Percentiles rank a stretch among this genome's conserved stretches.
phyloP scores from a whole-genome alignment of 1,140 invertebrate species.

The Nebria ingens region DNA sequence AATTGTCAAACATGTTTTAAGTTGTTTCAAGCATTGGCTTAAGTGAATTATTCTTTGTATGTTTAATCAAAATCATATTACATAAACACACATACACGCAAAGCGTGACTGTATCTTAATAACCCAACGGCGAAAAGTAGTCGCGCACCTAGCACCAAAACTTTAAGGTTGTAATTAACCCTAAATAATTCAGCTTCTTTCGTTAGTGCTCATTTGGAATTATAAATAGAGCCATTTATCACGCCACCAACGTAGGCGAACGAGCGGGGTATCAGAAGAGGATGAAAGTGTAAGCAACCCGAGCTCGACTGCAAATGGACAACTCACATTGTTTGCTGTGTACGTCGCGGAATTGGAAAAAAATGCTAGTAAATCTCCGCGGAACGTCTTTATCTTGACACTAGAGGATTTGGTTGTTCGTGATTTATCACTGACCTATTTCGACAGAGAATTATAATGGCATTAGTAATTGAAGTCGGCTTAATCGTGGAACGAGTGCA shows the following conservation, averaged over 20 bases:
- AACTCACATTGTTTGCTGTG: constrained; percentile 2
- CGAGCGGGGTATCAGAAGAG: no score
- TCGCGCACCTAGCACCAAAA: not conserved
- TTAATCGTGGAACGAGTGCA: no score
- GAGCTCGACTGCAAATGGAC: no score
- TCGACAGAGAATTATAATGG: constrained; percentile 11
- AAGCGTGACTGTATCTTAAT: not conserved
- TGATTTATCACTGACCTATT: constrained; percentile 12
- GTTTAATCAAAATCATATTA: no score
- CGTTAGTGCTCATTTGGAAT: constrained; percentile 4
- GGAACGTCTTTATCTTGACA: constrained; percentile 11
- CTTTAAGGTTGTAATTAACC: constrained; percentile 2
- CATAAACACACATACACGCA: not conserved
- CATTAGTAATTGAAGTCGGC: constrained; percentile 7
- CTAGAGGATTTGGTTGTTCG: constrained; percentile 1
- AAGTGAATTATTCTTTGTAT: no score
- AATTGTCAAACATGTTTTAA: no score
- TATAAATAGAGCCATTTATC: constrained; percentile 8
- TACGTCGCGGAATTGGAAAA: constrained; percentile 3
- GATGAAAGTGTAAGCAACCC: no score
- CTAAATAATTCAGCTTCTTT: constrained; percentile 9
- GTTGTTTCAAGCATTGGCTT: no score
- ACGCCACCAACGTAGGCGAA: not conserved
- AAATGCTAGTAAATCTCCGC: constrained; percentile 10
- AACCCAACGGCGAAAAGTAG: not conserved